Base-by-base conservation (phyloP, 2,888 invertebrate species). In the Amphipyra tragopoginis region DNA sequence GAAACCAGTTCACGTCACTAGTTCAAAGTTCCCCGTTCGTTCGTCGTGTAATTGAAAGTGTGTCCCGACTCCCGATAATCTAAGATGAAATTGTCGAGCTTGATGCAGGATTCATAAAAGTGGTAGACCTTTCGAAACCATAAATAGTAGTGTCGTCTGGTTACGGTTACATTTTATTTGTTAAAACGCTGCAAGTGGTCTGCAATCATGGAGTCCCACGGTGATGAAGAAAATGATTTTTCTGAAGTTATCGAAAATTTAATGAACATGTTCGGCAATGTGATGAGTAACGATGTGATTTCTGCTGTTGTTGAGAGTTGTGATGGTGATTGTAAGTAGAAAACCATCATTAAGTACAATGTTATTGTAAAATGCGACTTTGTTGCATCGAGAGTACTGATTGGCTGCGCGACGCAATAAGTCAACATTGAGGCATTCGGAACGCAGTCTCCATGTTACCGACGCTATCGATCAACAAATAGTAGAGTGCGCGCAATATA, bases 311-410 rank as follows among this genome's bases (percentile, higher is more conserved):
- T 92, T 9, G 92, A 92, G 65, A 91, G 86, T 69, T 93, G 85
- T 60, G 82, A 71, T 5, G 94, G 93, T 11, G 90, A 94, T 75
- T 73, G 94, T 94, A 85, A 92, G 94, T 93, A 77, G 10, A 64
- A 52, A 50, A 48, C n/a, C 13, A 42, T 45, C 1, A 11, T 34
- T 36, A 0, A n/a, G 14, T 54, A 14, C 21, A 36, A n/a, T 15
- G 36, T 39, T 34, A 49, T 15, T 39, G 36, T 52, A 34, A 52
- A 50, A 49, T 52, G 44, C 49, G 43, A 38, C 10, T 33, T 45
- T 50, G 7, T 26, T 62, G 29, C 44, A 15, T 45, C 36, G 52
- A 54, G 40, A 52, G 13, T 50, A 39, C 38, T 42, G 53, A 73
- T 55, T 53, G 14, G 15, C 43, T 66, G 57, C 67, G 57, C 67